Evolutionary conservation across 2,888 invertebrate species (phyloP).

Genomic region (Philereme transversata): DNA sequence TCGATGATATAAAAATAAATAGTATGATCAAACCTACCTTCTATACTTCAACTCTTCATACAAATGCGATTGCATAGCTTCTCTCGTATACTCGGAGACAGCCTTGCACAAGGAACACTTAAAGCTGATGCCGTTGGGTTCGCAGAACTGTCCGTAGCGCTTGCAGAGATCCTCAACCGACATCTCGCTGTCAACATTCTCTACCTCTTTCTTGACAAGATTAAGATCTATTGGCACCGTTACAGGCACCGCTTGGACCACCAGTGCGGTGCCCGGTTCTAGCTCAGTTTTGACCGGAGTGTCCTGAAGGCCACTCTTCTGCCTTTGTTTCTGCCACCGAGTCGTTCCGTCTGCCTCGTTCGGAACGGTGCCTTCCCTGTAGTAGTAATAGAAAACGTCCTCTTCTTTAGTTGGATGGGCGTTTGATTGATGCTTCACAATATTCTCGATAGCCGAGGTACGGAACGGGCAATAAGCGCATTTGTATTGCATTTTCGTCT

Average conservation of each 20-base stretch:
- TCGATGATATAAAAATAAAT: too few relatives aligned
- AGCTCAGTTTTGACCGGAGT: slow-evolving; percentile 57
- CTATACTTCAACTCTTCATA: slow-evolving; percentile 87
- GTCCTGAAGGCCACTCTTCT: slow-evolving; percentile 42
- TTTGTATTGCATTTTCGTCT: slow-evolving; percentile 87
- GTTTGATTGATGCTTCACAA: slow-evolving; percentile 84
- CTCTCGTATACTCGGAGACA: slow-evolving; percentile 81
- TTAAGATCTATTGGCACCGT: slow-evolving; percentile 54
- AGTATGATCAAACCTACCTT: slow-evolving; percentile 73
- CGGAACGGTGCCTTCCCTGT: slow-evolving; percentile 68
- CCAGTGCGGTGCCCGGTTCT: slow-evolving; percentile 28
- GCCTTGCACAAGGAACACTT: slow-evolving; percentile 85
- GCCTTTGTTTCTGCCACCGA: slow-evolving; percentile 66
- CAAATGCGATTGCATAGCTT: slow-evolving; percentile 87
- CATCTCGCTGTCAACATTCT: slow-evolving; percentile 38
- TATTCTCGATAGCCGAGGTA: slow-evolving; percentile 78
- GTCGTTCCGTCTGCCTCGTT: slow-evolving; percentile 61
- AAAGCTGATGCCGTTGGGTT: slow-evolving; percentile 81
- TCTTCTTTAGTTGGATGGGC: slow-evolving; percentile 78
- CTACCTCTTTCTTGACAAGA: slow-evolving; percentile 66
- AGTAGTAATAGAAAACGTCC: slow-evolving; percentile 81
- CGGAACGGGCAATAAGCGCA: slow-evolving; percentile 87
- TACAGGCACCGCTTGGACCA: slow-evolving; percentile 4
- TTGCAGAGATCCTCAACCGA: slow-evolving; percentile 60
- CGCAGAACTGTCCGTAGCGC: slow-evolving; percentile 67